Evolutionary conservation across 2,888 invertebrate species (phyloP), one percentile per base, ranked within the genome.

Genomic region (Hydrotaea cyrtoneurina): DNA sequence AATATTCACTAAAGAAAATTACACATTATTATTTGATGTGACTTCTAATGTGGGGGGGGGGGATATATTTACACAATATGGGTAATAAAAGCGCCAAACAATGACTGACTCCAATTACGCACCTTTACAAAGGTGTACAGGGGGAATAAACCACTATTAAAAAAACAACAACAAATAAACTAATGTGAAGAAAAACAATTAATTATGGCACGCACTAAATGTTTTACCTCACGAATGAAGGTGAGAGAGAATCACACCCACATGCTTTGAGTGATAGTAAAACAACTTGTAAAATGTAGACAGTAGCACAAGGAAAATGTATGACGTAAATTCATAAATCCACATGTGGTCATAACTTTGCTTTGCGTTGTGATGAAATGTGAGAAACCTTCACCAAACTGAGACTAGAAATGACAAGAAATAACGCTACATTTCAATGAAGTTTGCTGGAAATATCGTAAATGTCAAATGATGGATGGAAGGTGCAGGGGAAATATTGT

Each of bases 1-100:
- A 57, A 73, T 57, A 73, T 73, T 57, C 7, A 73, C 55, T 15
- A 23, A 39, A 15, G 50, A 50, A 50, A 50, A 50, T 50, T 50
- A n/a, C 7, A 4, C n/a, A 50, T 8, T 50, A 13, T 50, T 50
- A n/a, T 15, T 50, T n/a, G 3, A 4, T 50, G 1, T n/a, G 50
- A 50, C 2, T 50, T 50, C 13, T 13, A n/a, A 50, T n/a, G 13
- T n/a, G 0, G 13, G n/a, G 2, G n/a, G 1, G 0, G 13, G n/a
- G 2, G n/a, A 15, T n/a, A 2, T 50, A 50, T 50, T 50, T 50
- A 50, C 50, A 50, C 50, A 50, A 50, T n/a, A 15, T n/a, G 0
- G 43, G 15, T 31, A 43, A 15, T n/a, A 7, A 50, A 1, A 50
- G 50, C n/a, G n/a, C 50, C n/a, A 50, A 15, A 11, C 55, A 21